A percentile compares a stretch with the other conserved stretches of the same genome.
These are phyloP conservation scores for Tyria jacobaeae DNA, from an alignment of 2,888 invertebrate genomes.

Conservation along the genomic window DNA sequence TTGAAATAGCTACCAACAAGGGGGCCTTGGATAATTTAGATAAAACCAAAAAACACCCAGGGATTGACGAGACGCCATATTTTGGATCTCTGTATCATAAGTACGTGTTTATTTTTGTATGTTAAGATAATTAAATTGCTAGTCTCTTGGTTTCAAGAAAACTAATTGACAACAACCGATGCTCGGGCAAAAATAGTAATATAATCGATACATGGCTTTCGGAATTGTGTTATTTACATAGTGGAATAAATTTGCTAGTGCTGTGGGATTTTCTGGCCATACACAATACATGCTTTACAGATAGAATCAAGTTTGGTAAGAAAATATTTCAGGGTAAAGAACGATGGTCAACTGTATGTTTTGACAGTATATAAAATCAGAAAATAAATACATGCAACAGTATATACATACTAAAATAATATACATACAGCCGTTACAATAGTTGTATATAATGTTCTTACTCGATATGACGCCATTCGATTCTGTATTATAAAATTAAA, in stretches of 20 bases:
- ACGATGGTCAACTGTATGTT: constrained; percentile 20
- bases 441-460: constrained; percentile 82
- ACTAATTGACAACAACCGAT: not conserved
- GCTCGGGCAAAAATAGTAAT: too few relatives aligned
- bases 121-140: not conserved
- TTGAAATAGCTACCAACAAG: too few relatives aligned
- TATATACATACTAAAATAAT: constrained; percentile 60
- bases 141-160: not conserved
- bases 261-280: constrained; percentile 3
- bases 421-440: constrained; percentile 84
- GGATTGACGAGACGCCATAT: too few relatives aligned
- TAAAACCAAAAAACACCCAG: too few relatives aligned
- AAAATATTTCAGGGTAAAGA: constrained; percentile 1
- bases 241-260: constrained; percentile 4
- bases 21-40: too few relatives aligned
- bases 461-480: constrained; percentile 79
- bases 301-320: not conserved
- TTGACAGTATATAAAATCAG: constrained; percentile 23
- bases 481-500: constrained; percentile 75
- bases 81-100: not conserved
- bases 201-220: not conserved
- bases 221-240: not conserved
- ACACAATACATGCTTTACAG: constrained; percentile 12
- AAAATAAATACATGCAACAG: constrained; percentile 63
- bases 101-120: not conserved